These are phyloP conservation scores for Leptinotarsa rubiginosa DNA, from an alignment of 2,888 invertebrate genomes.

Conservation along the genomic window DNA sequence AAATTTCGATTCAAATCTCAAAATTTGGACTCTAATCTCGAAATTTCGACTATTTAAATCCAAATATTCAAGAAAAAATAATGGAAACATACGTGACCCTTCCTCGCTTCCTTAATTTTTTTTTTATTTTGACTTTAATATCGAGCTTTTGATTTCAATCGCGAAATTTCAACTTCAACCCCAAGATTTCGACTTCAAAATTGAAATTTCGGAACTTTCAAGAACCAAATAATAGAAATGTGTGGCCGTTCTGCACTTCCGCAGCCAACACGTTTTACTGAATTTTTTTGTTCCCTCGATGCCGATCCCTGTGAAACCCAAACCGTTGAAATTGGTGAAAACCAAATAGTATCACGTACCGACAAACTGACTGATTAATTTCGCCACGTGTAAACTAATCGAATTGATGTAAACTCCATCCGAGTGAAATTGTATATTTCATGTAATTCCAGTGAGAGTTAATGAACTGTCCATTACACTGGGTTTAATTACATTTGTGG, in stretches of 20 bases:
- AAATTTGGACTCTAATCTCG: too few species aligned
- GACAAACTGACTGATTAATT: conserved; percentile 36
- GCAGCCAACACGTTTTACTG: neutral
- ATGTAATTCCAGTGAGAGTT: conserved; percentile 29
- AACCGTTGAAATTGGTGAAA: conserved; percentile 23
- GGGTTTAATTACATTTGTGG: conserved; percentile 28
- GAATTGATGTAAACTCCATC: conserved; percentile 40
- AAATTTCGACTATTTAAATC: too few species aligned
- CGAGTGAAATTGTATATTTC: conserved; percentile 41
- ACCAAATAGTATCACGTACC: conserved; percentile 22
- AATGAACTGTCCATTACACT: conserved; percentile 30
- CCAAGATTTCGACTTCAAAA: too few species aligned
- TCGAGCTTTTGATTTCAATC: too few species aligned
- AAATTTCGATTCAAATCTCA: too few species aligned
- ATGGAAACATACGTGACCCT: too few species aligned
- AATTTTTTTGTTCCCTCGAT: too few species aligned
- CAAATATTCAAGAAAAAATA: too few species aligned
- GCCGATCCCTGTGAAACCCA: conserved; percentile 3
- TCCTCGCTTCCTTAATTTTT: neutral
- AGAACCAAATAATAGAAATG: too few species aligned
- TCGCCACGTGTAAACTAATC: conserved; percentile 40
- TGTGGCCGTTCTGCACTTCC: neutral
- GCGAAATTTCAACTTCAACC: too few species aligned
- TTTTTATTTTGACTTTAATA: too few species aligned
- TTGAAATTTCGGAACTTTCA: too few species aligned